Evolutionary conservation across 2,888 invertebrate species (phyloP).

Genomic region (Cosmia trapezina): DNA sequence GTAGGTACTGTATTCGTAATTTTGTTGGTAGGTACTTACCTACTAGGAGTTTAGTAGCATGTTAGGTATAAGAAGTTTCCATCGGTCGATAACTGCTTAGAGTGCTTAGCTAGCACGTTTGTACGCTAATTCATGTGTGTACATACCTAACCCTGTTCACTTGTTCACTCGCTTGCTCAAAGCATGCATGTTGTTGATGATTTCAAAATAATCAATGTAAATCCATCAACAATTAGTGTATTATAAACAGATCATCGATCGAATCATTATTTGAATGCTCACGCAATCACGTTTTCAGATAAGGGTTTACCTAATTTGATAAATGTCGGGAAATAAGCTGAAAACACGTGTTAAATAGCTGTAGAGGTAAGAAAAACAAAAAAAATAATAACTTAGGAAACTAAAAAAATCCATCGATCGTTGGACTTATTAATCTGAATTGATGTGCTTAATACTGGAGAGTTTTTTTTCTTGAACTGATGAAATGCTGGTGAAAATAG

Average conservation of each 20-base stretch:
- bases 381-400: background rate
- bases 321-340: background rate
- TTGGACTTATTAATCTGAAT: background rate
- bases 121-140: constrained; percentile 18
- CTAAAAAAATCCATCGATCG: background rate
- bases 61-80: constrained; percentile 31
- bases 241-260: constrained; percentile 16
- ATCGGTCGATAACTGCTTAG: constrained; percentile 16
- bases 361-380: background rate
- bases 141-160: background rate
- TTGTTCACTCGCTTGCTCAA: constrained; percentile 1
- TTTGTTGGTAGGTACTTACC: background rate
- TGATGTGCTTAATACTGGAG: background rate
- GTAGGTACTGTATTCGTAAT: background rate
- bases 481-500: background rate
- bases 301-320: constrained; percentile 10
- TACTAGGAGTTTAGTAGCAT: background rate
- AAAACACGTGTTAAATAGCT: background rate
- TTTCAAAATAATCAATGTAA: constrained; percentile 13
- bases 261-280: constrained; percentile 11
- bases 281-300: constrained; percentile 12
- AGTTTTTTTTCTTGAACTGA: background rate
- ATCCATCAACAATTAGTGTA: background rate
- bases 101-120: constrained; percentile 29
- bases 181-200: constrained; percentile 14